Conservation (phyloP, 2,888 invertebrate genomes). For the Thera obeliscata region DNA sequence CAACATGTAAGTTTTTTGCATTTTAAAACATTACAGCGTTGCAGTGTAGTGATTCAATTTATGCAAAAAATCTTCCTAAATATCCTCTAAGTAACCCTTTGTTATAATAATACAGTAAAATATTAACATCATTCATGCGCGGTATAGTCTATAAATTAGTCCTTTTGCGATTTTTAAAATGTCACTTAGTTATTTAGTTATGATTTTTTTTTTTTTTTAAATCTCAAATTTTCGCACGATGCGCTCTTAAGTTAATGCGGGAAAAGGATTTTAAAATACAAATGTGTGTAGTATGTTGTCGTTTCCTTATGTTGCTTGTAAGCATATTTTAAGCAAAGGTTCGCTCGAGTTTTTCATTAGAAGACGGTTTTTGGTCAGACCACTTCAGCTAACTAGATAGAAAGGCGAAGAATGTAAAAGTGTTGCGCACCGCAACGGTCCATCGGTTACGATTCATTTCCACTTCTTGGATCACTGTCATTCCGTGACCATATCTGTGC, state of each 20-base stretch:
- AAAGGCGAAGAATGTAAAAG: slow-evolving; percentile 38
- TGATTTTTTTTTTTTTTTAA: too few species aligned
- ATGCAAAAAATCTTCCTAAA: not conserved
- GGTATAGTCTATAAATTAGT: too few species aligned
- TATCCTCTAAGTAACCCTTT: not conserved
- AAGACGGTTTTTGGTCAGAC: not conserved
- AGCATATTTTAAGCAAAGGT: not conserved
- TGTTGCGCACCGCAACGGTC: slow-evolving; percentile 35
- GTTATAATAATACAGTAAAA: not conserved
- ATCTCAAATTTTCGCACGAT: too few species aligned
- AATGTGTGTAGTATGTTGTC: too few species aligned
- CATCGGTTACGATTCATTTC: slow-evolving; percentile 32
- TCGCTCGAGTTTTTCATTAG: not conserved
- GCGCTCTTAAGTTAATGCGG: too few species aligned
- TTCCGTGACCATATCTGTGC: slow-evolving; percentile 28
- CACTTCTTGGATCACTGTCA: slow-evolving; percentile 34
- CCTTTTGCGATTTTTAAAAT: too few species aligned
- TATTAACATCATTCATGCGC: too few species aligned
- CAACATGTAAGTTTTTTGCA: not conserved
- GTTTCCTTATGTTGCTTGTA: not conserved
- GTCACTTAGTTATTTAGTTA: too few species aligned
- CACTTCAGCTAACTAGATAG: not conserved
- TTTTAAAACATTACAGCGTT: not conserved
- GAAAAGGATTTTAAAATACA: too few species aligned
- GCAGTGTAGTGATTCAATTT: not conserved